Conservation (phyloP, 2,888 invertebrate genomes). For the Spialia ferax region DNA sequence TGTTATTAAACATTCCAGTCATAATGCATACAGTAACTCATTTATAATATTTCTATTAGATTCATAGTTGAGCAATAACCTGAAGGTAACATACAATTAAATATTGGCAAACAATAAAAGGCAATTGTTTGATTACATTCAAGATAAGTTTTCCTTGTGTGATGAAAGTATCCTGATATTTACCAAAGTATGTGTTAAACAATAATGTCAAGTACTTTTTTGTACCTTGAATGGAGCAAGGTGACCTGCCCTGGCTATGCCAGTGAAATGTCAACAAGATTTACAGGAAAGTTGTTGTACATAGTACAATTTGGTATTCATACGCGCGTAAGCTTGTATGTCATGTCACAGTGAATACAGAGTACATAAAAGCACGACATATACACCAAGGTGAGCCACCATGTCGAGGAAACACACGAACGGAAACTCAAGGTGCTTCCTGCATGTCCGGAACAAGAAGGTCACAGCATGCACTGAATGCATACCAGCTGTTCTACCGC, state of each 20-base stretch:
- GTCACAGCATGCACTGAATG: slow-evolving; percentile 80
- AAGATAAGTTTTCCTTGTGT: slow-evolving; percentile 28
- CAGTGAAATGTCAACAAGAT: slow-evolving; percentile 79
- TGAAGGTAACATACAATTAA: slow-evolving; percentile 32
- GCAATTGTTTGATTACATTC: slow-evolving; percentile 16
- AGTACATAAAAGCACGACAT: slow-evolving; percentile 71
- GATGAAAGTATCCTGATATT: slow-evolving; percentile 63
- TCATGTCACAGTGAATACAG: slow-evolving; percentile 62
- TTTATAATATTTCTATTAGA: too few species aligned
- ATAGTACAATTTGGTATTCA: slow-evolving; percentile 61
- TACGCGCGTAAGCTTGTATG: slow-evolving; percentile 64
- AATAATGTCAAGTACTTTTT: slow-evolving; percentile 77
- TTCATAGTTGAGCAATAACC: slow-evolving; percentile 10
- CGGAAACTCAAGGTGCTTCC: slow-evolving; percentile 85
- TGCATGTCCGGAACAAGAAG: slow-evolving; percentile 86
- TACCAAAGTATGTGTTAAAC: slow-evolving; percentile 60
- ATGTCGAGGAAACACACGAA: slow-evolving; percentile 77
- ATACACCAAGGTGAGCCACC: slow-evolving; percentile 77
- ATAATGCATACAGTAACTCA: too few species aligned
- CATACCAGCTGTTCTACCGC: slow-evolving; percentile 63
- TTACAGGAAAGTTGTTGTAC: slow-evolving; percentile 66
- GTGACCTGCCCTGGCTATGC: slow-evolving; percentile 75
- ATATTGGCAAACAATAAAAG: slow-evolving; percentile 30
- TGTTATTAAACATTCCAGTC: too few species aligned
- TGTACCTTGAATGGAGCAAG: slow-evolving; percentile 76